phyloP scores from a whole-genome alignment of 2,888 invertebrate species.

The Patella ulyssiponensis region DNA sequence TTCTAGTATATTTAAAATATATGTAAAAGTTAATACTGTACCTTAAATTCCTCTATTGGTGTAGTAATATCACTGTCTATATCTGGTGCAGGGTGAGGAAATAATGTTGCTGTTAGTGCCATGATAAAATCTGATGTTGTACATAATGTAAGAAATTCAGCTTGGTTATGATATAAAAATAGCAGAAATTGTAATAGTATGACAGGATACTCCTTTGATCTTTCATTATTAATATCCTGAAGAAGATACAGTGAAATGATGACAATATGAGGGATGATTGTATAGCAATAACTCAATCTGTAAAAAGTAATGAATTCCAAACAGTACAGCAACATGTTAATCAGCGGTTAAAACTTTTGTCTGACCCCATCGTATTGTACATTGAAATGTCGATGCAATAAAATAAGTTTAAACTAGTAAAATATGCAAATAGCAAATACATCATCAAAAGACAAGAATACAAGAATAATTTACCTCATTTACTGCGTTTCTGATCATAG shows the following conservation, averaged over 20 bases:
- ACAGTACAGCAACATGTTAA: no score
- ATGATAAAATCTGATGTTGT: conserved; percentile 92
- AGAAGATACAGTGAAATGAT: not conserved
- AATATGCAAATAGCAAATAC: conserved; percentile 8
- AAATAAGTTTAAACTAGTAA: no score
- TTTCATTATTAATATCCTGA: conserved; percentile 33
- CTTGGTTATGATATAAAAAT: conserved; percentile 94
- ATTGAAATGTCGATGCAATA: no score
- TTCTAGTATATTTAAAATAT: no score
- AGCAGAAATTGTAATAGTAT: conserved; percentile 84
- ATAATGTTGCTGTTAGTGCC: conserved; percentile 88
- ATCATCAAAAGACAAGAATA: conserved; percentile 23
- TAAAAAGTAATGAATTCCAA: no score
- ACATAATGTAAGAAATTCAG: conserved; percentile 92
- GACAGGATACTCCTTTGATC: conserved; percentile 72
- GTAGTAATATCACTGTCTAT: conserved; percentile 68
- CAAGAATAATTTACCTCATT: conserved; percentile 73
- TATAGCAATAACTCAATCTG: no score
- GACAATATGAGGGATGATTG: no score
- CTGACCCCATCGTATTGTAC: no score
- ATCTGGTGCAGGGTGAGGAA: conserved; percentile 75
- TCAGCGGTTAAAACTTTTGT: no score
- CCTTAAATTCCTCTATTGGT: conserved; percentile 73
- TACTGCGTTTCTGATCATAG: conserved; percentile 81
- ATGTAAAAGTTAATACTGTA: conserved; percentile 49